Evolutionary conservation across 2,797 vertebrate species (phyloP), one percentile per base, ranked within the genome.

Genomic region (Tinamus major): DNA sequence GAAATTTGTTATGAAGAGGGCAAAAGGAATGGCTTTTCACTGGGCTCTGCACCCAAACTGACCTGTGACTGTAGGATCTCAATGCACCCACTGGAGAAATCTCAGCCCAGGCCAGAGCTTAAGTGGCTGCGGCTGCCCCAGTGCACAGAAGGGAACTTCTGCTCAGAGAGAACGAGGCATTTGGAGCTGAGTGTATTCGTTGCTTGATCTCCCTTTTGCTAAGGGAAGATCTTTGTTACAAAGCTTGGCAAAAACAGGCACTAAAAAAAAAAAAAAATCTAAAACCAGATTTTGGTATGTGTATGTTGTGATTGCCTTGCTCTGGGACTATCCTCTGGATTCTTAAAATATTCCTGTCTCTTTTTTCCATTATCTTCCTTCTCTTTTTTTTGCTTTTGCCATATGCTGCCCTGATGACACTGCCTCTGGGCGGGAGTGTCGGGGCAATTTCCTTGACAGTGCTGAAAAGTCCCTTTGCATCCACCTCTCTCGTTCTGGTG

Each of bases 401-500:
- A 90, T 75, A 81, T 93, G 42, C 64, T 96, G 55, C 58, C 79
- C 91, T 79, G 77, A 69, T 89, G 68, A 76, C 68, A 33, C 11
- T 84, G 69, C 79, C 82, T 85, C 71, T 7, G 0, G 65, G 70
- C 79, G 37, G 80, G 87, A 82, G 71, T 3, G 13, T 72, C 93
- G 63, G 92, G 76, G 87, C 92, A 87, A 78, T 90, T 90, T 95
- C 78, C 80, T 64, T 75, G 91, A 82, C 87, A 79, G 94, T 3
- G 61, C 80, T 91, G 95, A 93, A 88, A 93, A 95, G 83, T 80
- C 75, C 83, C 80, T 86, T 71, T 77, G 89, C 78, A 87, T 90
- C 89, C 94, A 94, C 92, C 89, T 96, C 87, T 91, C 87, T 62
- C 1, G 0, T 78, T 81, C 92, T 85, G 80, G 31, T 89, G 85